Evolutionary conservation across 2,888 invertebrate genomes (phyloP), one percentile per base, ranked within the genome.

Genomic region (Platycheirus rosarum): DNA sequence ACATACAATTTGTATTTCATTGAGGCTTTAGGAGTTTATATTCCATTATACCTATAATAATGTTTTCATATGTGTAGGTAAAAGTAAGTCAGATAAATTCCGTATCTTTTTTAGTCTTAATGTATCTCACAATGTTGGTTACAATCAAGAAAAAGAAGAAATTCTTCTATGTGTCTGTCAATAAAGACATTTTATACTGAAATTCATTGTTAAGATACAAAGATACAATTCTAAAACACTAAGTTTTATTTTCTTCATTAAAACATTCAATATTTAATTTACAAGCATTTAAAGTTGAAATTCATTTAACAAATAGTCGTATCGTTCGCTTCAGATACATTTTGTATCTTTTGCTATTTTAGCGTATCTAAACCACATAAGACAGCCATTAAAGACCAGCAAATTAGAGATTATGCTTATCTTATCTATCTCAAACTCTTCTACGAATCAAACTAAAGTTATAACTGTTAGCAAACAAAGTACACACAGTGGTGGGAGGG

Each of bases 381-480:
- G 70, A 26, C 76, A 42, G 70, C 66, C 70, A 66, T 66, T 76
- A 70, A 26, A 49, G 65, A 75, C 14, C n/a, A 49, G 20, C 13
- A 69, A 49, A 44, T 49, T 14, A 46, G 18, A 40, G 40, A 70
- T 18, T 42, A 29, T 16, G 13, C 63, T 77, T 77, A 82, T 82
- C 82, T 82, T 77, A 82, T 82, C 82, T 82, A 62, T 66, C 44
- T 77, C 53, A 63, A 82, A 68, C 63, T 77, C 68, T 82, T 82
- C 77, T 77, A 68, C 82, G 82, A 82, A 82, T 82, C 82, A 77
- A 55, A 82, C 42, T 60, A 82, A 73, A 73, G 53, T 77, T 69
- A 14, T 55, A 68, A 68, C 55, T 40, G 60, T 51, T 35, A 42
- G 40, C 4, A 53, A 53, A 35, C 11, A 23, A 35, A 40, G 9